Conservation (phyloP, 1,140 invertebrate species). For the Euwallacea fornicatus region DNA sequence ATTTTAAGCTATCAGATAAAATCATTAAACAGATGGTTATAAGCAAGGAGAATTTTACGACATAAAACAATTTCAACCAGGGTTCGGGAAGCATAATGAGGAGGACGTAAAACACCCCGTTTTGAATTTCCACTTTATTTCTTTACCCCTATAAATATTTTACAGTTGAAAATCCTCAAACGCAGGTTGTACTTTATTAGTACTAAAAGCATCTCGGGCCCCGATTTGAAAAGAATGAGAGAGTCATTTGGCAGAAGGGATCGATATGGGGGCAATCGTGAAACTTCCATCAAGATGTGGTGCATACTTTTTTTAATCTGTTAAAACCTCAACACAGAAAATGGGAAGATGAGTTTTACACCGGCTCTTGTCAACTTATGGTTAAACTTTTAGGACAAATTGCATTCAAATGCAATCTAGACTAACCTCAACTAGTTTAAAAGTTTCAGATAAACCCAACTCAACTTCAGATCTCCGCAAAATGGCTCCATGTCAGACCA, state of each 20-base stretch:
- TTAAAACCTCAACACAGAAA: too few species aligned
- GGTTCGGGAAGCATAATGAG: too few species aligned
- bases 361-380: too few species aligned
- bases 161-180: neutral
- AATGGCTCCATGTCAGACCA: neutral
- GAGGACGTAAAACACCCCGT: too few species aligned
- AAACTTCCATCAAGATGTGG: neutral
- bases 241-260: constrained; percentile 1
- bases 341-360: too few species aligned
- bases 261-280: constrained; percentile 4
- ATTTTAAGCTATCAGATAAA: too few species aligned
- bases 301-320: too few species aligned
- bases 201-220: constrained; percentile 3
- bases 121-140: neutral
- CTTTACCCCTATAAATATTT: constrained; percentile 9
- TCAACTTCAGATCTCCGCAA: constrained; percentile 2
- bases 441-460: neutral
- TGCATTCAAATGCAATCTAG: neutral
- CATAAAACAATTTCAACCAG: too few species aligned
- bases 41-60: too few species aligned
- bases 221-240: neutral
- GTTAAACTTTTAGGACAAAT: too few species aligned
- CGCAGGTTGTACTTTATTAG: constrained; percentile 12
- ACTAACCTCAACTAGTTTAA: neutral
- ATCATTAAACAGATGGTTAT: too few species aligned